Evolutionary conservation across 2,113 vertebrate species (phyloP).

Genomic region (Acrocephalus kingi): DNA sequence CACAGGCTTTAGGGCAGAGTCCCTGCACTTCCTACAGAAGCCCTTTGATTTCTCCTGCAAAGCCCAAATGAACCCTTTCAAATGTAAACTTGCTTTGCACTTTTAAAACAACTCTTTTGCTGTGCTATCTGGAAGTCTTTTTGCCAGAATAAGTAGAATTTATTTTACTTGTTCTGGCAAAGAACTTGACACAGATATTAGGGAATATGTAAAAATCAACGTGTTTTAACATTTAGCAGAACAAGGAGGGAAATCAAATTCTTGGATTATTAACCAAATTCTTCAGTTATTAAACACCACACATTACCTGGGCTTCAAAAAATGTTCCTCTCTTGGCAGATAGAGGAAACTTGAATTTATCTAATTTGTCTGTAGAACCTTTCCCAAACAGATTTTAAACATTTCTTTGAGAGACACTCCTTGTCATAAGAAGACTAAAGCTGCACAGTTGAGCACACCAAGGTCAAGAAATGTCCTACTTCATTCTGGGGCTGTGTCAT

Average conservation of each 20-base stretch:
- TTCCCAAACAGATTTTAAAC: neutral
- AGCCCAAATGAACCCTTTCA: neutral
- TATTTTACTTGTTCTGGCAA: neutral
- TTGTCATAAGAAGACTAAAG: neutral
- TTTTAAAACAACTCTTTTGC: neutral
- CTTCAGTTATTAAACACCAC: neutral
- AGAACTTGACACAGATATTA: neutral
- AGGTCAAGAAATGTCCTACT: conserved; percentile 38
- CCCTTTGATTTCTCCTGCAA: neutral
- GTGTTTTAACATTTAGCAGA: neutral
- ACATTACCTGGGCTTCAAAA: neutral
- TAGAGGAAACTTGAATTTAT: neutral
- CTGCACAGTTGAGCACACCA: neutral
- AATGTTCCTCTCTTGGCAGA: neutral
- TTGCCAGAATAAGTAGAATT: neutral
- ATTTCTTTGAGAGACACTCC: neutral
- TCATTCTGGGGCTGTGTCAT: conserved; percentile 2
- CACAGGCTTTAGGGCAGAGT: rapidly evolving
- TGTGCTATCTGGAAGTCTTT: neutral
- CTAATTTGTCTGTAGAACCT: neutral
- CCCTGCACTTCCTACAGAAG: neutral
- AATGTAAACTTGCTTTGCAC: neutral
- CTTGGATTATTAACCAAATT: neutral
- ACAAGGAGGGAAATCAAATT: neutral
- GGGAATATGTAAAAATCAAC: neutral